Conservation (phyloP, 2,797 vertebrate genomes). For the Peromyscus aztecus region DNA sequence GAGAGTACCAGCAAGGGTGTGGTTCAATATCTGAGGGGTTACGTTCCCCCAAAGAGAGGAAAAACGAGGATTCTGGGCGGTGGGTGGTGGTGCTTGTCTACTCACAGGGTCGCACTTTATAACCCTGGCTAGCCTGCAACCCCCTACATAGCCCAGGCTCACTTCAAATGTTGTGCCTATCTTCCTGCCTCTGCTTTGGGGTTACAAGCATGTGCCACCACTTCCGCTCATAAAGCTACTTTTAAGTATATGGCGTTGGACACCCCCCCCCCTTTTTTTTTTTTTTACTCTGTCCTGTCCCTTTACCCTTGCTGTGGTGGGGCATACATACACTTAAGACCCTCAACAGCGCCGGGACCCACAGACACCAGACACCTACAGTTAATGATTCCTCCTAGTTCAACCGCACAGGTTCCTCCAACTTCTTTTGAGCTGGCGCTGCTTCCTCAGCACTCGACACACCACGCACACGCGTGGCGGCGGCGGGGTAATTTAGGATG, state of each 20-base stretch:
- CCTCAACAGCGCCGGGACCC: neutral
- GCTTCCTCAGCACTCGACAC: neutral
- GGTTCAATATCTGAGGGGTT: neutral
- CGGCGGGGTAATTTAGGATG: neutral
- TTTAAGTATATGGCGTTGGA: neutral
- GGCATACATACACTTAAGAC: neutral
- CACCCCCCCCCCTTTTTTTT: rapidly evolving
- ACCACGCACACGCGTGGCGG: too few species aligned
- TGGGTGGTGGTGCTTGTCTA: neutral
- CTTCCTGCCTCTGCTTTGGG: neutral
- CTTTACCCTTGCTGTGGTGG: neutral
- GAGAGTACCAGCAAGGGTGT: neutral
- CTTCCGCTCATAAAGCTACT: neutral
- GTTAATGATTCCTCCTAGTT: neutral
- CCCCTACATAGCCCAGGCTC: neutral
- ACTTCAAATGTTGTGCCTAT: neutral
- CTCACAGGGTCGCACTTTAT: neutral
- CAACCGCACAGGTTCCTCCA: neutral
- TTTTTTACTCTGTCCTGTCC: neutral
- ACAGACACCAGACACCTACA: neutral
- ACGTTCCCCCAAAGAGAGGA: neutral
- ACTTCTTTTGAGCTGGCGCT: neutral
- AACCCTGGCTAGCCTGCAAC: neutral
- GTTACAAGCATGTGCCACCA: neutral
- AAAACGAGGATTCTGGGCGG: neutral